phyloP scores from a whole-genome alignment of 2,797 vertebrate genomes.

The Syngnathus acus region DNA sequence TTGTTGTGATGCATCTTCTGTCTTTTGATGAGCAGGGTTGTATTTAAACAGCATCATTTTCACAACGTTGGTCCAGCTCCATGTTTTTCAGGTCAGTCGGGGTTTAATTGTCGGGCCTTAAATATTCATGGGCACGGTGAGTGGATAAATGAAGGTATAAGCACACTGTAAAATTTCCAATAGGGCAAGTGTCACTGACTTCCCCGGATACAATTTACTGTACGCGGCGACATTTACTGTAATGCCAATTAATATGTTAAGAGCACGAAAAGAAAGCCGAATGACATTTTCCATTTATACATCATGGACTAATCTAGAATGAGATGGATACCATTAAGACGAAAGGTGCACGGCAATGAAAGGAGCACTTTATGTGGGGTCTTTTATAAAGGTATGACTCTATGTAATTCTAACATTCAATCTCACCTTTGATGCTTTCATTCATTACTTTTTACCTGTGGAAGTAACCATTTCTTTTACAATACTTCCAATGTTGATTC shows the following conservation, averaged over 20 bases:
- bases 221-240: constrained; percentile 59
- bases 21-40: constrained; percentile 30
- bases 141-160: constrained; percentile 76
- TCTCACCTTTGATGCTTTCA: constrained; percentile 51
- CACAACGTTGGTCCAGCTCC: constrained; percentile 43
- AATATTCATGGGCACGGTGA: constrained; percentile 75
- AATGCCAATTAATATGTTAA: constrained; percentile 76
- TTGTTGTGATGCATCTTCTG: constrained; percentile 14
- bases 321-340: constrained; percentile 55
- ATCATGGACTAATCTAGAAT: constrained; percentile 61
- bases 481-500: neutral
- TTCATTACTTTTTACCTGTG: constrained; percentile 54
- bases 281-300: constrained; percentile 68
- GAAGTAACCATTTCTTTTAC: constrained; percentile 24
- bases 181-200: constrained; percentile 73
- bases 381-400: constrained; percentile 60
- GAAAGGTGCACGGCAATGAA: constrained; percentile 53
- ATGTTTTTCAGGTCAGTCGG: constrained; percentile 60
- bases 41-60: constrained; percentile 43
- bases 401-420: constrained; percentile 58
- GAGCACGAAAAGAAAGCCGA: constrained; percentile 63
- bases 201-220: constrained; percentile 72
- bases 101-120: constrained; percentile 74
- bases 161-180: constrained; percentile 73
- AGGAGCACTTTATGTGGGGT: constrained; percentile 45